Percentiles rank a stretch among this genome's conserved stretches.
phyloP scores from a whole-genome alignment of 2,113 vertebrate genomes.

The Proteles cristata region DNA sequence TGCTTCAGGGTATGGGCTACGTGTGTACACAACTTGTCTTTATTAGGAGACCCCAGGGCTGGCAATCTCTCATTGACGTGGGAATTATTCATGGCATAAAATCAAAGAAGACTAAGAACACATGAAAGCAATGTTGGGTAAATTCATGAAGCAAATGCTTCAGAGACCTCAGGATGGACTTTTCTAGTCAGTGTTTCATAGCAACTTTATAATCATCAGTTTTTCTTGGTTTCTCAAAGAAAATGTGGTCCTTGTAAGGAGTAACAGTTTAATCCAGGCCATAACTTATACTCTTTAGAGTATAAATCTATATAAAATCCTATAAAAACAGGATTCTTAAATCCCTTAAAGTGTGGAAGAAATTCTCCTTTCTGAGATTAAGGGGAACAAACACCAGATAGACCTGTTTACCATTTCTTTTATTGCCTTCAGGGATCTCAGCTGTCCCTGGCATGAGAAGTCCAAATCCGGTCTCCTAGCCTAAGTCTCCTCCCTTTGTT shows the following conservation, averaged over 20 bases:
- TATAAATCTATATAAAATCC: too few species aligned
- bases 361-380: conserved; percentile 40
- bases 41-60: not conserved
- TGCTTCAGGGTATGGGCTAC: not conserved
- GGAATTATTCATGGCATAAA: not conserved
- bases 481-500: not conserved
- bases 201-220: conserved; percentile 23
- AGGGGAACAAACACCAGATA: not conserved
- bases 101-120: not conserved
- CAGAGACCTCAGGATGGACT: not conserved
- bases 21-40: not conserved
- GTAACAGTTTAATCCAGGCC: not conserved
- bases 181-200: conserved; percentile 28
- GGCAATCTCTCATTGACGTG: not conserved
- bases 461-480: not conserved
- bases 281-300: not conserved
- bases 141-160: not conserved
- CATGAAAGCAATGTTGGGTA: not conserved
- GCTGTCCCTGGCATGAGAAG: not conserved
- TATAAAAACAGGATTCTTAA: too few species aligned
- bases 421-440: not conserved
- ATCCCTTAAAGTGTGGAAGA: not conserved
- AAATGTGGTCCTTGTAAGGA: not conserved
- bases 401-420: not conserved
- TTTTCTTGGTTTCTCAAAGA: conserved; percentile 49